Evolutionary conservation across 2,113 vertebrate species (phyloP).

Genomic region (Corvus cornix): DNA sequence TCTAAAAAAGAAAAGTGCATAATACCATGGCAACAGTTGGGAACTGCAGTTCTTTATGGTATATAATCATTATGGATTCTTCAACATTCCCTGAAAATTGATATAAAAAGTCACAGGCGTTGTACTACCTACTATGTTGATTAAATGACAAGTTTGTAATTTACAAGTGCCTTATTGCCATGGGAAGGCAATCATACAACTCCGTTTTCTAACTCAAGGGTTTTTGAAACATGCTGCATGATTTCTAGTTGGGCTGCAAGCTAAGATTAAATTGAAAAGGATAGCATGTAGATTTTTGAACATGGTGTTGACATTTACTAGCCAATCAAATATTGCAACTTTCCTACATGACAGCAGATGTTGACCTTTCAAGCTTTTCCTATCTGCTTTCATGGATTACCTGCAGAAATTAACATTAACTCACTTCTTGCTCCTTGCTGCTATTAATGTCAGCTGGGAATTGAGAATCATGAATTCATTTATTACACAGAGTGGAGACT

Average conservation of each 20-base stretch:
- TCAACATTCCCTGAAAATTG: conserved; percentile 73
- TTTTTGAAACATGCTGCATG: conserved; percentile 74
- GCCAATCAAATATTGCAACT: conserved; percentile 78
- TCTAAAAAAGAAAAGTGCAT: conserved; percentile 67
- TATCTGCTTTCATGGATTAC: conserved; percentile 76
- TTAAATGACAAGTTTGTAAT: conserved; percentile 83
- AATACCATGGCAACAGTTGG: conserved; percentile 81
- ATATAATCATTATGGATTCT: conserved; percentile 78
- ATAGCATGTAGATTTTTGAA: conserved; percentile 78
- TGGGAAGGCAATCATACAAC: conserved; percentile 79
- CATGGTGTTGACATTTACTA: conserved; percentile 81
- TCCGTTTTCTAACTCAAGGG: conserved; percentile 75
- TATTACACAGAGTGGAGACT: conserved; percentile 75
- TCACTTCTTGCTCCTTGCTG: conserved; percentile 72
- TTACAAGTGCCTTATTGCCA: conserved; percentile 80
- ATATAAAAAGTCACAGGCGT: conserved; percentile 66
- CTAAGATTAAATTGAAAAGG: conserved; percentile 77
- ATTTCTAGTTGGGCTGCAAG: conserved; percentile 74
- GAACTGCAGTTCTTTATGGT: conserved; percentile 71
- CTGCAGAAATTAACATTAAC: conserved; percentile 85
- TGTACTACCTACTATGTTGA: conserved; percentile 76
- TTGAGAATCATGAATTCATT: conserved; percentile 82
- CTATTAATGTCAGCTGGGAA: conserved; percentile 80
- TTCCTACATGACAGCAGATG: conserved; percentile 79
- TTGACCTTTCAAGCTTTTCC: conserved; percentile 80